phyloP scores from a whole-genome alignment of 2,797 vertebrate species.

The Eidolon dupreanum region DNA sequence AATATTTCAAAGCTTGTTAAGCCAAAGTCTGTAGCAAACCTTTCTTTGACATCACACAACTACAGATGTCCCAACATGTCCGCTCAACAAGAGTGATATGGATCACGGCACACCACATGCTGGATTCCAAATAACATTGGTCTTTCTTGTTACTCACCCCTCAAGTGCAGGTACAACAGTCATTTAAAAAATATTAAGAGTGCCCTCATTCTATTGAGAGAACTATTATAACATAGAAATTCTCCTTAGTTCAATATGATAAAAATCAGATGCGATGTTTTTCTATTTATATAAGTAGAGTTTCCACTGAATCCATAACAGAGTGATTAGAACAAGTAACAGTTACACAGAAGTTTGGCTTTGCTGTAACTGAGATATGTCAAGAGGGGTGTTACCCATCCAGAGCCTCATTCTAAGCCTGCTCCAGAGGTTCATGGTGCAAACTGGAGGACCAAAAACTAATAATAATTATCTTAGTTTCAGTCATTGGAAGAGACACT shows the following conservation, averaged over 20 bases:
- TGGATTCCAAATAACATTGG: not conserved
- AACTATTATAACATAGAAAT: not conserved
- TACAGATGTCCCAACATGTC: not conserved
- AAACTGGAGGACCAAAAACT: not conserved
- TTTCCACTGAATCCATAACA: conserved; percentile 6
- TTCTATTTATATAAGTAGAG: not conserved
- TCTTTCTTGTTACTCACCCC: not conserved
- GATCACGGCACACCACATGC: too few species aligned
- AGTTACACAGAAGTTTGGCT: not conserved
- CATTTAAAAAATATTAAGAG: not conserved
- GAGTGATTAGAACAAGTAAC: not conserved
- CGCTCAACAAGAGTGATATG: not conserved
- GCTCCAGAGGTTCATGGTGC: not conserved
- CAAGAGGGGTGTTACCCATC: not conserved
- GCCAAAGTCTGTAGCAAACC: not conserved
- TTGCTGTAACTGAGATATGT: not conserved
- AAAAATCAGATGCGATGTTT: conserved; percentile 35
- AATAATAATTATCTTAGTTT: not conserved
- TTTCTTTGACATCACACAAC: not conserved
- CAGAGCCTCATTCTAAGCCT: not conserved
- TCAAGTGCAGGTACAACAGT: not conserved
- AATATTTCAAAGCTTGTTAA: conserved; percentile 46
- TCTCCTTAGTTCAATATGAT: not conserved
- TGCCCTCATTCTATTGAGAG: not conserved
- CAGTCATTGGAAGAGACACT: not conserved